Percentiles rank a stretch among this genome's conserved stretches.
Conservation (phyloP, 2,888 invertebrate genomes). For the Nomada fucata region DNA sequence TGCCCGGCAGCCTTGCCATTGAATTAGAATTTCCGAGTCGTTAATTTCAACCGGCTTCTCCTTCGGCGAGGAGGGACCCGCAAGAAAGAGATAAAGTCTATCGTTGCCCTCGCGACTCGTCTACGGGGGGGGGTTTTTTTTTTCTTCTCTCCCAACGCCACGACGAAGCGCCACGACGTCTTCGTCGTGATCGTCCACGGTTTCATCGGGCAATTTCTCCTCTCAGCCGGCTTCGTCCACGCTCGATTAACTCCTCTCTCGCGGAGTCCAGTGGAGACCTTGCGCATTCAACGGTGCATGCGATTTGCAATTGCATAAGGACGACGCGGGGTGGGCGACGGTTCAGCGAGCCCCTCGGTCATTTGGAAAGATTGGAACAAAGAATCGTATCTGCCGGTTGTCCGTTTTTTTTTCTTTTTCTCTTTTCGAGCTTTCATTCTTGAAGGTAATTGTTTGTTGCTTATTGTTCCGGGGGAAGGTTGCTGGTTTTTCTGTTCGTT, state of each 20-base stretch:
- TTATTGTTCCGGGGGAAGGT: too few species aligned
- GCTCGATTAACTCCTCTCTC: slow-evolving; percentile 73
- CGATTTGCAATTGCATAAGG: slow-evolving; percentile 53
- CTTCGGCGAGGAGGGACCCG: slow-evolving; percentile 5
- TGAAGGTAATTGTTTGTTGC: not conserved
- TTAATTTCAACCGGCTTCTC: slow-evolving; percentile 73
- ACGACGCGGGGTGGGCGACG: not conserved
- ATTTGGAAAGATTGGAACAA: not conserved
- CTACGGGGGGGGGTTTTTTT: slow-evolving; percentile 1
- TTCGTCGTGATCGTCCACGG: slow-evolving; percentile 15
- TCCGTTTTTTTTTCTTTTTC: too few species aligned
- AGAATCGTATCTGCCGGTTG: not conserved
- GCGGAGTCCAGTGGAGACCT: slow-evolving; percentile 67
- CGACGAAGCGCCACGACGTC: slow-evolving; percentile 2
- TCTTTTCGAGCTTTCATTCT: not conserved
- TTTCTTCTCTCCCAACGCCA: slow-evolving; percentile 13
- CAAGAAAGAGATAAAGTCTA: slow-evolving; percentile 47
- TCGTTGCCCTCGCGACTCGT: slow-evolving; percentile 1
- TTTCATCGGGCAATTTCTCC: slow-evolving; percentile 67
- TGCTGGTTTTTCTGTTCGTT: too few species aligned
- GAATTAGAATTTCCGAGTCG: slow-evolving; percentile 79
- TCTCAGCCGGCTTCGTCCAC: slow-evolving; percentile 63
- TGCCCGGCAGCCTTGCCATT: slow-evolving; percentile 75
- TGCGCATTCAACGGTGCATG: slow-evolving; percentile 70
- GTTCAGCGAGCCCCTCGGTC: not conserved